Conservation (phyloP, 2,888 invertebrate genomes). For the Pachliopta kotzebuea region DNA sequence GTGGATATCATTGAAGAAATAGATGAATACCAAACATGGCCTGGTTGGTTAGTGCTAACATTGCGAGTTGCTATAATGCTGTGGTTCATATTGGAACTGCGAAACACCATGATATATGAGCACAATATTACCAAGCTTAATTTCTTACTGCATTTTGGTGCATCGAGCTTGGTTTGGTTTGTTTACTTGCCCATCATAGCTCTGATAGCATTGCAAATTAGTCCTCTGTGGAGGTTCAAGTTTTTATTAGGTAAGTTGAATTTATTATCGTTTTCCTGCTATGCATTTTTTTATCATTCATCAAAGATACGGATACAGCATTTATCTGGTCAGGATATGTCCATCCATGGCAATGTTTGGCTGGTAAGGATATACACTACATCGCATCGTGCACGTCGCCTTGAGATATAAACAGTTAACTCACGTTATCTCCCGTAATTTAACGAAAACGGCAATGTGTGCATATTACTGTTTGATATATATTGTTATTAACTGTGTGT, state of each 20-base stretch:
- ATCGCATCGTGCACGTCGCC: no score
- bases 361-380: no score
- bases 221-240: constrained; percentile 97
- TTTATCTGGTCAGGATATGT: no score
- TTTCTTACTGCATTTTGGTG: constrained; percentile 97
- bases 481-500: no score
- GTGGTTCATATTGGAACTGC: constrained; percentile 91
- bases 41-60: constrained; percentile 95
- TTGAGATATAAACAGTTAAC: no score
- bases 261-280: neutral
- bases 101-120: constrained; percentile 77
- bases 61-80: constrained; percentile 92
- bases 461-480: no score
- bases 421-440: no score
- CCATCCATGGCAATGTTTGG: no score
- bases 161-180: constrained; percentile 98
- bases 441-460: no score
- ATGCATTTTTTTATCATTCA: neutral
- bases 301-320: neutral
- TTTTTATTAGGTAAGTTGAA: constrained; percentile 88
- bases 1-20: constrained; percentile 97
- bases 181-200: constrained; percentile 97
- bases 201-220: constrained; percentile 94
- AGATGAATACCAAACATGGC: constrained; percentile 98
- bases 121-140: constrained; percentile 87